Conservation (phyloP, 2,888 invertebrate species). For the Zelleria hepariella region DNA sequence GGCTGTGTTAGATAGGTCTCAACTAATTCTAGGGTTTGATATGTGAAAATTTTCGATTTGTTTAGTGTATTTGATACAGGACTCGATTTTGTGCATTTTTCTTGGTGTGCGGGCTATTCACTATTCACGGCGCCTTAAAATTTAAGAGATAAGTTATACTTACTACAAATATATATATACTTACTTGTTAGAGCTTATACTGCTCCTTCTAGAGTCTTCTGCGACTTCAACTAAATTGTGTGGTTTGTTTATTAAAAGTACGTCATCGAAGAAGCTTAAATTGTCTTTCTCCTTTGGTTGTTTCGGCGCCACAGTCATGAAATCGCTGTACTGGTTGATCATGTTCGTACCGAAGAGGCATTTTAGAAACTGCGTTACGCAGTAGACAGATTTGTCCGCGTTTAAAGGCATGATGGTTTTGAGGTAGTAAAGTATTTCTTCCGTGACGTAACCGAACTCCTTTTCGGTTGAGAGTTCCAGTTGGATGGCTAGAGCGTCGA, state of each 20-base stretch:
- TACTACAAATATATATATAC: too few relatives aligned
- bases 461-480: slow-evolving; percentile 77
- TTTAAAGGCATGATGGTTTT: slow-evolving; percentile 79
- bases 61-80: too few relatives aligned
- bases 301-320: slow-evolving; percentile 41
- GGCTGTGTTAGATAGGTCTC: too few relatives aligned
- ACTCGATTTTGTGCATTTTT: too few relatives aligned
- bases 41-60: too few relatives aligned
- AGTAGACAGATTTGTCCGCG: slow-evolving; percentile 78
- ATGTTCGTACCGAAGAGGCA: slow-evolving; percentile 85
- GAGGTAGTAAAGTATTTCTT: slow-evolving; percentile 84
- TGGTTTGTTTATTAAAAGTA: slow-evolving; percentile 40
- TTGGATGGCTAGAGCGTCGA: slow-evolving; percentile 78
- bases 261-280: slow-evolving; percentile 38
- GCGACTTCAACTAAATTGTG: slow-evolving; percentile 21
- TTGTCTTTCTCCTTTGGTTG: slow-evolving; percentile 15
- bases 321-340: slow-evolving; percentile 55
- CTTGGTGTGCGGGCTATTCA: too few relatives aligned
- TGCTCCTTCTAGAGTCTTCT: slow-evolving; percentile 31
- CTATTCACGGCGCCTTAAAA: too few relatives aligned
- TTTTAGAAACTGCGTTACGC: slow-evolving; percentile 83
- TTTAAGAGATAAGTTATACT: too few relatives aligned
- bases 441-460: slow-evolving; percentile 82
- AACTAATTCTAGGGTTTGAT: too few relatives aligned
- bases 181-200: slow-evolving; percentile 43